Base-by-base conservation (phyloP, 92 coral and sea anemone genomes). In the Actinostola sp. region DNA sequence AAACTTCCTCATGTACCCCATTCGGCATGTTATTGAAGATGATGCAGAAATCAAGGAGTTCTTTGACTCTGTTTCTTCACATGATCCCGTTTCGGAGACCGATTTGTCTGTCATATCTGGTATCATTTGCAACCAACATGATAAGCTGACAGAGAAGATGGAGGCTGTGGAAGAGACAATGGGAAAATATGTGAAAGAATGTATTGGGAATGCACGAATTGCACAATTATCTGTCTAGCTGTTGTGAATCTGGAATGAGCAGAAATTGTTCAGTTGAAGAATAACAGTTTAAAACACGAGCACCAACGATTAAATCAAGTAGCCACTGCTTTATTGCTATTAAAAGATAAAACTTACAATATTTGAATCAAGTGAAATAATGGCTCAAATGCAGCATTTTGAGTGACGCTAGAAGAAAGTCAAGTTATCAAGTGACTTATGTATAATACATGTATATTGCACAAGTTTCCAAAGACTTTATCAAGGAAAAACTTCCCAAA, bases 1-100 rank as follows among this genome's bases (percentile, higher is more conserved):
- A 67, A 92, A 84, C 75, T 95, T 95, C 87, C 93, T 95, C 76
- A 85, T 95, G 93, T 79, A 76, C 32, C 99, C 99, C 34, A 97
- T 95, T 63, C 87, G 96, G 50, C 91, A 92, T 45, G 89, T 76
- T 66, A 86, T 95, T 48, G 97, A 95, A 64, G 95, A 95, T 53
- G 97, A 95, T 51, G 72, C 73, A 65, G 84, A 67, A 28, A 67
- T 80, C 57, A 85, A 84, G 78, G 80, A 70, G 32, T 67, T 85
- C 48, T 75, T 63, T 44, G 89, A 86, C 61, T 69, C 84, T 70
- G 86, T 69, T 0, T 61, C 88, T 67, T 72, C 79, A 60, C 68
- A 73, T 12, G 75, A 52, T 2, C 85, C 85, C n/a, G 89, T 76
- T 30, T 74, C 97, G 13, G 97, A 90, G 83, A 90, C 88, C 19